These are phyloP conservation scores for Chrysemys picta DNA, from an alignment of 2,113 vertebrate species.

Conservation along the genomic window DNA sequence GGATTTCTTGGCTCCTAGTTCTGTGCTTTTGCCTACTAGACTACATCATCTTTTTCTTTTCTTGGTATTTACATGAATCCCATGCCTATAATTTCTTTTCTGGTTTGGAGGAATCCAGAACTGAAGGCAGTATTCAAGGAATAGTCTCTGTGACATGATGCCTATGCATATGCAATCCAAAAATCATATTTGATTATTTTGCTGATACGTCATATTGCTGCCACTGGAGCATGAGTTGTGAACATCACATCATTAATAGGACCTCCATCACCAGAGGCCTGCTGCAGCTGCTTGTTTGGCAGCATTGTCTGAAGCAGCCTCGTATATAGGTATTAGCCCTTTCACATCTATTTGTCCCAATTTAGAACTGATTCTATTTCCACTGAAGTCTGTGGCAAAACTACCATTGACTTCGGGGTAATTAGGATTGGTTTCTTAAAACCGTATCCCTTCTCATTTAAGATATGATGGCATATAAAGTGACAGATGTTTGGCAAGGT, in stretches of 20 bases:
- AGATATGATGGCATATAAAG: slow-evolving; percentile 18
- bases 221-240: background rate
- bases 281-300: background rate
- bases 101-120: background rate
- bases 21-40: background rate
- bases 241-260: background rate
- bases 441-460: background rate
- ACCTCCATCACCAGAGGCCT: background rate
- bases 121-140: background rate
- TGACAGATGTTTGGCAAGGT: slow-evolving; percentile 21
- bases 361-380: background rate
- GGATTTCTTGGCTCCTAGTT: slow-evolving; percentile 21
- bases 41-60: background rate
- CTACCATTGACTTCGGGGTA: background rate
- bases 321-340: background rate
- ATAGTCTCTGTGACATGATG: background rate
- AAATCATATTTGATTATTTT: background rate
- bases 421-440: background rate
- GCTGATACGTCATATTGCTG: background rate
- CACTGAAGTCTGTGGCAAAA: background rate
- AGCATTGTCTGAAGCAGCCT: background rate
- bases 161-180: background rate
- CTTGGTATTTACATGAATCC: background rate
- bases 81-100: background rate
- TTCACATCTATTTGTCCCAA: background rate